Evolutionary conservation across 2,113 vertebrate species (phyloP), one percentile per base, ranked within the genome.

Genomic region (Anthoscopus minutus): DNA sequence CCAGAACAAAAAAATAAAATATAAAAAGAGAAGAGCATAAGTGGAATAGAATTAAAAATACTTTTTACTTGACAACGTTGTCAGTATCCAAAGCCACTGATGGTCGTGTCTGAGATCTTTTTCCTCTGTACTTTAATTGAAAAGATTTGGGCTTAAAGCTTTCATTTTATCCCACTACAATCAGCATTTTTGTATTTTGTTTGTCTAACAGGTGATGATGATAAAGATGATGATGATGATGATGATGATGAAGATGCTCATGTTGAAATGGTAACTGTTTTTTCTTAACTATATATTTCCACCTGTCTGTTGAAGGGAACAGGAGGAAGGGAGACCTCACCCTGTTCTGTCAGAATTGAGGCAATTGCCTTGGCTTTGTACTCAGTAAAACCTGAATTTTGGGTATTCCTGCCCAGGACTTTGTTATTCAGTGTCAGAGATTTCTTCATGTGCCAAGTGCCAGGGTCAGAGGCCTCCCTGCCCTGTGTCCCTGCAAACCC

Each of bases 191-290:
- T 82, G 5, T 73, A 0, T 60, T 97, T 86, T 76, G 73, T 9
- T 96, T 90, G 28, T 87, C 27, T 45, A 2, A 21, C 96, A 98
- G 98, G 94, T 81, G 94, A 77, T 3, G 81, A 20, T 61, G 94
- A 92, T 9, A 51, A 76, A 2, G 97, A 93, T 13, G 93, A 94
- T 6, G 54, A 79, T 4, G 97, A 93, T 10, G 81, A 92, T 3
- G 97, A 93, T 10, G 61, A 42, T 8, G 85, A 96, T 42, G 64
- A 72, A 1, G 94, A 94, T 11, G 45, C 81, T 33, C 56, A 18
- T 9, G 38, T 38, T 82, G 93, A 88, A 60, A 93, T 90, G 94
- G 97, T 96, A 97, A 95, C 9, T 10, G 1, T 40, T 85, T 76
- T 45, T 2, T 27, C 15, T 67, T n/a, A 40, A 83, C 18, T 9